Evolutionary conservation across 2,888 invertebrate species (phyloP).

Genomic region (Flexamia atlantica): DNA sequence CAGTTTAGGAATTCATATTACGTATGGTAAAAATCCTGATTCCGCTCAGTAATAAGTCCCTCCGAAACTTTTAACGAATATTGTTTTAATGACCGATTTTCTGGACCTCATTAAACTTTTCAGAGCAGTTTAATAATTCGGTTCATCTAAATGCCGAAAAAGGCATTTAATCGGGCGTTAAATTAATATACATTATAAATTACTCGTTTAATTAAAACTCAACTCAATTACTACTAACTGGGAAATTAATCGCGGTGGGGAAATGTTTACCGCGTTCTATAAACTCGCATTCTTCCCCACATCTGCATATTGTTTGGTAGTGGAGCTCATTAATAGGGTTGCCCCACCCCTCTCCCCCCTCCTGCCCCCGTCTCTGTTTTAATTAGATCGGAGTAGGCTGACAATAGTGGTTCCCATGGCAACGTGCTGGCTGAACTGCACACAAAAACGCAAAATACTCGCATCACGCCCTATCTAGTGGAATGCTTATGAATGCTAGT

Average conservation of each 20-base stretch:
- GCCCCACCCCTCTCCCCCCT: slow-evolving; percentile 13
- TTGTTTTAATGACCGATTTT: slow-evolving; percentile 20
- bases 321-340: slow-evolving; percentile 59
- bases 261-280: slow-evolving; percentile 45
- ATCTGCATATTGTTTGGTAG: slow-evolving; percentile 51
- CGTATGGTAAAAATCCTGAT: too few species aligned
- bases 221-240: slow-evolving; percentile 30
- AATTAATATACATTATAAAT: slow-evolving; percentile 55
- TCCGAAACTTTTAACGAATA: slow-evolving; percentile 1
- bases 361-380: slow-evolving; percentile 30
- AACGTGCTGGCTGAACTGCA: slow-evolving; percentile 25
- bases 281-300: slow-evolving; percentile 43
- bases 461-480: slow-evolving; percentile 9
- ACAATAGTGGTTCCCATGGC: slow-evolving; percentile 56
- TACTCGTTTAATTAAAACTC: slow-evolving; percentile 46
- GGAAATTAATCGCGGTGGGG: slow-evolving; percentile 38
- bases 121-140: slow-evolving; percentile 24
- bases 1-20: too few species aligned
- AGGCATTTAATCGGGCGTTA: slow-evolving; percentile 37
- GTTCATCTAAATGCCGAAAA: slow-evolving; percentile 12
- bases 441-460: slow-evolving; percentile 20
- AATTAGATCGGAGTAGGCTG: slow-evolving; percentile 60
- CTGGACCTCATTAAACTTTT: slow-evolving; percentile 24
- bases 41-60: neutral
- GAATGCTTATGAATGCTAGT: neutral